Evolutionary conservation across 2,888 invertebrate genomes (phyloP), one percentile per base, ranked within the genome.

Genomic region (Metellina segmentata): DNA sequence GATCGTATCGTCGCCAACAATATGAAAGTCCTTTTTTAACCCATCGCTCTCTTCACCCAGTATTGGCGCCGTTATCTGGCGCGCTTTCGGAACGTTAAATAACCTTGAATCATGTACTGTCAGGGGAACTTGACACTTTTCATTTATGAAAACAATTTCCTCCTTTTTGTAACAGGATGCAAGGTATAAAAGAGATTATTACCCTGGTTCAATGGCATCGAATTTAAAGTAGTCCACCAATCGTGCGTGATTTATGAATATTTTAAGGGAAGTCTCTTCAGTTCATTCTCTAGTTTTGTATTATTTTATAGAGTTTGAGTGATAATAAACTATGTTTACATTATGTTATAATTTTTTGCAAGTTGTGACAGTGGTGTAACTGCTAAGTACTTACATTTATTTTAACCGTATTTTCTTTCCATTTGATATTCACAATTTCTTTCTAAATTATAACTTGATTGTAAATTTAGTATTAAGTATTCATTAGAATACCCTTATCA

Each of bases 101-200:
- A 91, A 69, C 77, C 71, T 61, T 87, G 77, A 87, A 78, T 91
- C 87, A 91, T 86, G 83, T 51, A 48, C 87, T 91, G 82, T 69
- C 86, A 86, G 77, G 49, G 20, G 81, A 82, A 78, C 83, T 75
- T 61, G 75, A 52, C 61, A 91, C 74, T 86, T 91, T 90, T 87
- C 87, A 91, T 87, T 87, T 86, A 91, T 78, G 90, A 79, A 90
- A 90, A 90, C 90, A 90, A 90, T 90, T 90, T 90, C 90, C 86
- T 90, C 81, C 77, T 81, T 81, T 85, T 85, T 81, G 69, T 81
- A 75, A 75, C 77, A 81, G 75, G 90, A 90, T 81, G 90, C 71
- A 81, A 72, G 69, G 81, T 49, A 81, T 86, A 72, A 81, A 85
- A 78, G 53, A 75, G 81, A 85, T 85, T 90, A 53, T 86, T 81